Percentiles rank a stretch among this genome's conserved stretches.
These are phyloP conservation scores for Hirtodrosophila alboralis DNA, from an alignment of 2,888 invertebrate genomes.

Conservation along the genomic window DNA sequence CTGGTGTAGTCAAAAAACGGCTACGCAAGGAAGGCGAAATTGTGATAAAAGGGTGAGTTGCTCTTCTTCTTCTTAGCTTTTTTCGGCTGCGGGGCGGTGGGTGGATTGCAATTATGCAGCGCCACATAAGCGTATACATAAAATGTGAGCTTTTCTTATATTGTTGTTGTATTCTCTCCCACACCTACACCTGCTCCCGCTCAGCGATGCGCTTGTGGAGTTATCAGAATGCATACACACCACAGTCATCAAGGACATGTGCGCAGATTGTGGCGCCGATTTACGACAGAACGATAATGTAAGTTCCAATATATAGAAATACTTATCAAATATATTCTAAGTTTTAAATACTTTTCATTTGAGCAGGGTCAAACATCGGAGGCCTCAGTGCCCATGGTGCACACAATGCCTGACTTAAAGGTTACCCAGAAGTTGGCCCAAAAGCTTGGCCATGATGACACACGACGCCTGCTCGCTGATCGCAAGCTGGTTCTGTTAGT, in stretches of 20 bases:
- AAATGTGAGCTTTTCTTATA: constrained; percentile 49
- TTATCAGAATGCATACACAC: constrained; percentile 95
- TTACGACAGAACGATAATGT: constrained; percentile 89
- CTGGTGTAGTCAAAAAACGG: constrained; percentile 88
- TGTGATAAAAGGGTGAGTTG: constrained; percentile 91
- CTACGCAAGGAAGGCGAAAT: constrained; percentile 91
- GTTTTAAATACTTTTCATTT: too few relatives aligned
- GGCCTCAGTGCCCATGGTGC: constrained; percentile 98
- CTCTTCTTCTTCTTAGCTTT: constrained; percentile 28
- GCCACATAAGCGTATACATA: constrained; percentile 62
- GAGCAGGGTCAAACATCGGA: constrained; percentile 84
- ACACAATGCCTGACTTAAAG: constrained; percentile 98
- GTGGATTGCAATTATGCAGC: constrained; percentile 73
- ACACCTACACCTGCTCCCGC: constrained; percentile 6
- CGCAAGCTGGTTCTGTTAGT: constrained; percentile 97
- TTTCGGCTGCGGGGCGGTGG: constrained; percentile 26
- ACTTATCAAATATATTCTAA: too few relatives aligned
- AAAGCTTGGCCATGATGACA: constrained; percentile 95
- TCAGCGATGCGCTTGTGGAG: constrained; percentile 87
- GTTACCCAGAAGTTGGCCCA: constrained; percentile 94
- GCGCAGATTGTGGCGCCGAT: constrained; percentile 98
- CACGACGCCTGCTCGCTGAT: constrained; percentile 91
- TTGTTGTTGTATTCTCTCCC: constrained; percentile 10
- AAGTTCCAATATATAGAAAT: constrained; percentile 37
- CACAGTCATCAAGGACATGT: constrained; percentile 99